Conservation (phyloP, 1,140 invertebrate genomes). For the Dreissena polymorpha region DNA sequence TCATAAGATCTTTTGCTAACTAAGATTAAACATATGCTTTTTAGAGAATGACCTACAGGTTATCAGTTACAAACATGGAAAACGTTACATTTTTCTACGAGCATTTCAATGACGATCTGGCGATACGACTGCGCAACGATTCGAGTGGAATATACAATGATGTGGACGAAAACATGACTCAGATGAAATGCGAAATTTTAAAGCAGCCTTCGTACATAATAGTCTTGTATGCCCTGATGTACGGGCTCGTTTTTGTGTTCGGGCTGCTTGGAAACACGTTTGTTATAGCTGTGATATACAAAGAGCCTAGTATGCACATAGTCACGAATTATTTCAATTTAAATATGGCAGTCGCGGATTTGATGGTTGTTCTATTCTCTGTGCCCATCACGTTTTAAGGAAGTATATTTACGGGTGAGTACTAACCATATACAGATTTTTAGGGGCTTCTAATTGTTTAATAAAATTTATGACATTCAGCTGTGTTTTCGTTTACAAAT, state of each 20-base stretch:
- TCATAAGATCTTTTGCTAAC: no score
- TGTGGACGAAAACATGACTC: constrained; percentile 27
- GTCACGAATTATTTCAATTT: constrained; percentile 98
- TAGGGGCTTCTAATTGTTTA: no score
- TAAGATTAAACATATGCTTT: no score
- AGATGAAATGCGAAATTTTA: neutral
- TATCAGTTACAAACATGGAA: no score
- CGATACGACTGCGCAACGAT: no score
- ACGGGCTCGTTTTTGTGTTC: constrained; percentile 43
- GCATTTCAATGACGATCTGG: no score
- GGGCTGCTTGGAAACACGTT: constrained; percentile 88
- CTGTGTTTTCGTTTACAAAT: no score
- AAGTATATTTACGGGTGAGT: constrained; percentile 34
- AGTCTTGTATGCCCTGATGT: constrained; percentile 31
- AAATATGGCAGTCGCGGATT: constrained; percentile 95
- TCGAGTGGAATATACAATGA: neutral
- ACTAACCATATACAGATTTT: neutral
- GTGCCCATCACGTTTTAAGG: constrained; percentile 24
- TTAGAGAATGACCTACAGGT: no score
- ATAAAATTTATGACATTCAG: no score
- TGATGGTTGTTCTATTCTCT: constrained; percentile 92
- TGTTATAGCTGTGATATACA: constrained; percentile 91
- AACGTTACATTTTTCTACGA: no score
- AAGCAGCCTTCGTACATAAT: constrained; percentile 41
- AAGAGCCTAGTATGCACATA: constrained; percentile 90